These are phyloP conservation scores for Therioaphis trifolii DNA, from an alignment of 2,888 invertebrate species.

Conservation along the genomic window DNA sequence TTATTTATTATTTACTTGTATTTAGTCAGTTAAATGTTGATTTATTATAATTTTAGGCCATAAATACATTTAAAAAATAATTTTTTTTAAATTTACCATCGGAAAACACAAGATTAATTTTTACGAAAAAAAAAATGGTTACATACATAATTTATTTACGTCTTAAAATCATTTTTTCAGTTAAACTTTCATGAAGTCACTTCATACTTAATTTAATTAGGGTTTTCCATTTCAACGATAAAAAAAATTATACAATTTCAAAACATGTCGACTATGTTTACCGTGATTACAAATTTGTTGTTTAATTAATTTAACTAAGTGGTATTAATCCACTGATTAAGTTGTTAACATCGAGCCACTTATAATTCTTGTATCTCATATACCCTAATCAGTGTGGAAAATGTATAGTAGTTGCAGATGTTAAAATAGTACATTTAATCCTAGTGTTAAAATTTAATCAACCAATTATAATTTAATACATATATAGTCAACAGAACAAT, in stretches of 20 bases:
- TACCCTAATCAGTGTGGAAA: too few species aligned
- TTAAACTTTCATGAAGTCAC: background rate
- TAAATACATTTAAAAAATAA: too few species aligned
- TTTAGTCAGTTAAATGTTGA: too few species aligned
- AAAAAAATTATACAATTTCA: background rate
- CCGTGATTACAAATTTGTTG: background rate
- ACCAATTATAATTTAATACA: too few species aligned
- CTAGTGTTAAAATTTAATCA: too few species aligned
- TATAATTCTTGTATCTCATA: background rate
- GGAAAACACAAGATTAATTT: too few species aligned
- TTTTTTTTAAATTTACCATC: too few species aligned
- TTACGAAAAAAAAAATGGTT: background rate
- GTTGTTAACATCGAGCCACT: background rate
- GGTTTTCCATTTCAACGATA: background rate
- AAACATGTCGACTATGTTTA: background rate
- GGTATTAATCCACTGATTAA: constrained; percentile 28
- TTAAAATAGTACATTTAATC: too few species aligned
- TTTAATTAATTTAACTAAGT: constrained; percentile 40
- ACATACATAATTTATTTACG: background rate
- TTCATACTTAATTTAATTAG: constrained; percentile 20
- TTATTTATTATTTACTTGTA: too few species aligned
- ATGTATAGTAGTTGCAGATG: too few species aligned
- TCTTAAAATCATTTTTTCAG: background rate
- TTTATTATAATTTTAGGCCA: too few species aligned
- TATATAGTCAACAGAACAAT: too few species aligned